Evolutionary conservation across 2,888 invertebrate genomes (phyloP).

Genomic region (Pimpla rufipes): DNA sequence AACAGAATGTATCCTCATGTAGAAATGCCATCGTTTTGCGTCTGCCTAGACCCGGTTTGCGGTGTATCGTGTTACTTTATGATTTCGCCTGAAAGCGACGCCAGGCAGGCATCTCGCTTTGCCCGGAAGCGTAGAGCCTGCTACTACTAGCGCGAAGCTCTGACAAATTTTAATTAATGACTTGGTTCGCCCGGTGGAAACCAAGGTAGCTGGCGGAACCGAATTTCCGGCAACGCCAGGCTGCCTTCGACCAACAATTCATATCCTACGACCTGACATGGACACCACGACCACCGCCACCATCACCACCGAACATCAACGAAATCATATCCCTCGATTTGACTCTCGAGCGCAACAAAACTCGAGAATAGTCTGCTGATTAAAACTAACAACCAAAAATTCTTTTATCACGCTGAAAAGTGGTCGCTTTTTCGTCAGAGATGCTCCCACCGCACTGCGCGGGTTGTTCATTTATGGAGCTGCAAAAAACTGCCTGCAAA

Average conservation of each 20-base stretch:
- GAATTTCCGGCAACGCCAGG: slow-evolving; percentile 31
- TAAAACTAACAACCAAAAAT: background rate
- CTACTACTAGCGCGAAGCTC: slow-evolving; percentile 10
- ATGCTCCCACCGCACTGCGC: background rate
- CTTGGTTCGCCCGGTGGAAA: slow-evolving; percentile 5
- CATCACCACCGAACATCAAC: background rate
- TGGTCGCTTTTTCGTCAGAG: background rate
- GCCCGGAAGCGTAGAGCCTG: slow-evolving; percentile 1
- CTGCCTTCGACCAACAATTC: slow-evolving; percentile 11
- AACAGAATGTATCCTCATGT: background rate
- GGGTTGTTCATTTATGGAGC: background rate
- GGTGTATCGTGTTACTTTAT: slow-evolving; percentile 40
- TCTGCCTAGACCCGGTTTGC: slow-evolving; percentile 7
- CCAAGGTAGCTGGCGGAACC: background rate
- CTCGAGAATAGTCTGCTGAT: background rate
- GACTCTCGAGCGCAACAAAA: no score
- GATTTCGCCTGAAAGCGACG: slow-evolving; percentile 31
- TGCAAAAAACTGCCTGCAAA: background rate
- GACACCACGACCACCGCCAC: slow-evolving; percentile 1
- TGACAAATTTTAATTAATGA: slow-evolving; percentile 61
- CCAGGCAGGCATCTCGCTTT: background rate
- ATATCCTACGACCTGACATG: slow-evolving; percentile 7
- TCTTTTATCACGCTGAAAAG: background rate
- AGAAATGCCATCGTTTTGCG: slow-evolving; percentile 31
- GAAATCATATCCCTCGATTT: slow-evolving; percentile 14